Base-by-base conservation (phyloP, 2,113 vertebrate species). In the Harpagus bidentatus region DNA sequence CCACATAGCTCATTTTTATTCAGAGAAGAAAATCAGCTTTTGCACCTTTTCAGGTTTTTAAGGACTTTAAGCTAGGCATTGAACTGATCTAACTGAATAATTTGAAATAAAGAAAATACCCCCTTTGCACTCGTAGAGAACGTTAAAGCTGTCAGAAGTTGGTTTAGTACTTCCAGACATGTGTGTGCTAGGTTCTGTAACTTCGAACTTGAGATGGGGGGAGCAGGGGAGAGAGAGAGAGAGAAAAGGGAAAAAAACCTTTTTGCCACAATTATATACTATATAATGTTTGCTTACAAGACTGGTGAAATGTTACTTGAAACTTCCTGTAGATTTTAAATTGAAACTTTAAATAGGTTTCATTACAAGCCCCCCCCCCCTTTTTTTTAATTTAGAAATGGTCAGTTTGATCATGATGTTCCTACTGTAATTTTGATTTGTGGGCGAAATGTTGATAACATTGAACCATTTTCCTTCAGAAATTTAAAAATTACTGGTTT, bases 151-250 rank as follows among this genome's bases (percentile, higher is more conserved):
- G 40, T 55, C 55, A 74, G 72, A 88, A 84, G n/a, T 38, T 67
- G 65, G 10, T 84, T 89, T 67, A 79, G 45, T 52, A 47, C 36
- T 87, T 92, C n/a, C 40, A 94, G 28, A 71, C 29, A 12, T 47
- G 7, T 72, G 47, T 81, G 16, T 11, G 12, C 13, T 53, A 50
- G 53, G 14, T 82, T 81, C 59, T 48, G 43, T 36, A 77, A 36
- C 34, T 89, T 82, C 25, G 28, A 89, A 1, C 16, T 69, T 59
- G 4, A 6, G 9, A 26, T 0, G 0, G 29, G 17, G 20, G 16
- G 29, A 42, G 32, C 11, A 23, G 26, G 26, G 50, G 50, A 19
- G 17, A 23, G 21, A 50, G 21, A 23, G 20, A 25, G 26, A 25
- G 29, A 11, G 11, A 62, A 23, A 22, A 34, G 7, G 22, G 53